Evolutionary conservation across 2,113 vertebrate genomes (phyloP), one percentile per base, ranked within the genome.

Genomic region (Alectura lathami): DNA sequence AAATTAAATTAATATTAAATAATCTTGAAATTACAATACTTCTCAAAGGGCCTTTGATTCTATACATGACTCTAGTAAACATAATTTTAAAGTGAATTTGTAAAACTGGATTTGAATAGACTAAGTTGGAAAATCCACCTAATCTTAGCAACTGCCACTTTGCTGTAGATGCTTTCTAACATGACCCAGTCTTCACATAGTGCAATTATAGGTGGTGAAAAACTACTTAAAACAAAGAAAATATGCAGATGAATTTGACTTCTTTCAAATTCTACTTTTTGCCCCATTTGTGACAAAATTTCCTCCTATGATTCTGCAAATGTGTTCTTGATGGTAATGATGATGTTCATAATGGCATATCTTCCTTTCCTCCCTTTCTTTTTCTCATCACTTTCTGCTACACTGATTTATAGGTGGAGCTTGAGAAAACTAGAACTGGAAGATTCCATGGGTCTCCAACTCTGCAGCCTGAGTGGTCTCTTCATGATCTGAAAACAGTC

Each of bases 1-100:
- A 89, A 96, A 96, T 89, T 91, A 90, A 94, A 95, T 96, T 96
- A 93, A 93, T 95, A 68, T 68, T 53, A 95, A 96, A 90, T 93
- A 95, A 95, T 97, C 85, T 93, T 90, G 62, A 91, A 90, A 94
- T 95, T 94, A 93, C 89, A 95, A 95, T 86, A 94, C 90, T 84
- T 86, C 76, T 88, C 56, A 80, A 90, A 78, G 8, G 47, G 38
- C 42, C 56, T 96, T 96, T 97, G 94, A 96, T 94, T 81, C 51
- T 69, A 81, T 40, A 88, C 68, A 83, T 47, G 85, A 81, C 34
- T 95, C 59, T 88, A 51, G 36, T 29, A 88, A 96, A 86, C 22
- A 73, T 64, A 80, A 43, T 91, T 84, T 96, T 94, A 40, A 81
- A 95, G 48, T 57, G 78, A 76, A 92, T 67, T 43, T 79, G 48